These are phyloP conservation scores for Oryzias javanicus DNA, from an alignment of 2,113 vertebrate genomes.

Conservation along the genomic window DNA sequence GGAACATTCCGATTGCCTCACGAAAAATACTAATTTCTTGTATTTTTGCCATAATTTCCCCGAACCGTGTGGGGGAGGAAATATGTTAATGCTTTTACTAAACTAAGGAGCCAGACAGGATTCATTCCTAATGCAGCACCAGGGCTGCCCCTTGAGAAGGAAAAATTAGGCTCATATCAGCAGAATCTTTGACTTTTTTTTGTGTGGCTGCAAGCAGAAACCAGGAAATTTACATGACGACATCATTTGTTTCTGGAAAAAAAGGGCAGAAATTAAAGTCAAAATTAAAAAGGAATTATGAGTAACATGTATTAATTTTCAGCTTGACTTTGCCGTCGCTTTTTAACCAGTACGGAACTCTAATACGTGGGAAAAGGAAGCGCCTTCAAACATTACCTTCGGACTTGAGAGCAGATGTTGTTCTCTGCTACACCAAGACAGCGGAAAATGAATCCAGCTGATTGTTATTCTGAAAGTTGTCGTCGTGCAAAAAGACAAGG, in stretches of 20 bases:
- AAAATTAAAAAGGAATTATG: background rate
- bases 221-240: slow-evolving; percentile 23
- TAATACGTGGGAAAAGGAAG: no score
- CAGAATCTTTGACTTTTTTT: slow-evolving; percentile 17
- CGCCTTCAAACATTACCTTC: slow-evolving; percentile 12
- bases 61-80: slow-evolving; percentile 8
- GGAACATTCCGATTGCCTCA: slow-evolving; percentile 29
- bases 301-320: slow-evolving; percentile 18
- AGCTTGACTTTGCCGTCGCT: slow-evolving; percentile 7
- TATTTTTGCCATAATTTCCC: slow-evolving; percentile 27
- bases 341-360: slow-evolving; percentile 10
- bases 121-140: slow-evolving; percentile 21
- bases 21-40: slow-evolving; percentile 11
- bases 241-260: slow-evolving; percentile 19
- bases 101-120: slow-evolving; percentile 19
- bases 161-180: slow-evolving; percentile 36
- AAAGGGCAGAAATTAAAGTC: background rate
- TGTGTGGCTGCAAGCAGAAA: slow-evolving; percentile 12
- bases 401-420: slow-evolving; percentile 30
- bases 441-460: slow-evolving; percentile 49
- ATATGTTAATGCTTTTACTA: slow-evolving; percentile 1
- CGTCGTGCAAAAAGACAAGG: slow-evolving; percentile 41
- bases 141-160: slow-evolving; percentile 16
- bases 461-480: slow-evolving; percentile 56
- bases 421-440: slow-evolving; percentile 25